phyloP scores from a whole-genome alignment of 2,797 vertebrate species.

The Bufotes viridis region DNA sequence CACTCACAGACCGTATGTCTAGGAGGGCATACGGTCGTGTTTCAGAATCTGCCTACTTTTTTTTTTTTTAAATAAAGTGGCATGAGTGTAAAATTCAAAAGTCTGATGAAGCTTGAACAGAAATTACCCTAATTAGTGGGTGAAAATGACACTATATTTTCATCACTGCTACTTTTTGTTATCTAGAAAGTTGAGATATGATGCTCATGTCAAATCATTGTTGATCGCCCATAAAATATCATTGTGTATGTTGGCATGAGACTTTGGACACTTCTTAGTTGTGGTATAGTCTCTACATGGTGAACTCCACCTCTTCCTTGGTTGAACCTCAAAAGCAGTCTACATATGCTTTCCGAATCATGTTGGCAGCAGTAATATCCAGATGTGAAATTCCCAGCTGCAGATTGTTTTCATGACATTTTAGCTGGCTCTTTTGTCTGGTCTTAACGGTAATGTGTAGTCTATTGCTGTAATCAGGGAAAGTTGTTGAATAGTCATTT shows the following conservation, averaged over 20 bases:
- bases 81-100: no score
- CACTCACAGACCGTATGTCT: no score
- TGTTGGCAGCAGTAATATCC: constrained; percentile 35
- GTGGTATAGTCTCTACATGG: constrained; percentile 41
- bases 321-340: constrained; percentile 53
- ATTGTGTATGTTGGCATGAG: constrained; percentile 31
- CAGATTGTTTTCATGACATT: constrained; percentile 45
- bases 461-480: not conserved
- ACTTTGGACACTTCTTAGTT: constrained; percentile 13
- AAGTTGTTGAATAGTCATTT: constrained; percentile 30
- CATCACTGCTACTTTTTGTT: not conserved
- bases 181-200: not conserved
- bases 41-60: no score
- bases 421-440: constrained; percentile 30
- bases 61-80: no score
- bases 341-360: constrained; percentile 30
- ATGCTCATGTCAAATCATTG: constrained; percentile 1
- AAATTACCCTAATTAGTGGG: not conserved
- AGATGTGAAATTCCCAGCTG: constrained; percentile 48
- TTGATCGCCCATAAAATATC: constrained; percentile 4
- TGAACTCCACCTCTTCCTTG: constrained; percentile 51
- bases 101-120: no score
- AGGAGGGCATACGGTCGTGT: no score
- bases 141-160: not conserved
- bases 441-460: constrained; percentile 29